phyloP scores from a whole-genome alignment of 2,888 invertebrate species.

The Amiota minor region DNA sequence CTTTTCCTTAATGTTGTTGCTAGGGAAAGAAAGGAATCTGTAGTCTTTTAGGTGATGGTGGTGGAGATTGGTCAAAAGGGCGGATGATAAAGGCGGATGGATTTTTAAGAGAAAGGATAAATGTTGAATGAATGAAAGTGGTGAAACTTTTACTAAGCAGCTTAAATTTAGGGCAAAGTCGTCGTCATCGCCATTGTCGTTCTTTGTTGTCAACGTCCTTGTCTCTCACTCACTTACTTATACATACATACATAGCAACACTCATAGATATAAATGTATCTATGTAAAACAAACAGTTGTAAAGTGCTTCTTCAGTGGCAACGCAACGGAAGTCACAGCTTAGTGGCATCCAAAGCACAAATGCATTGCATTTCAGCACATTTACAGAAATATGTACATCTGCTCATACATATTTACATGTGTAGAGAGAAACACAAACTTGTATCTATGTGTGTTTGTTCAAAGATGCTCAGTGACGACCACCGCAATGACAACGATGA shows the following conservation, averaged over 20 bases:
- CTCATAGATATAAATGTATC: not conserved
- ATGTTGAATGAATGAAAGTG: too few relatives aligned
- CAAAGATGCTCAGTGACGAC: slow-evolving; percentile 7
- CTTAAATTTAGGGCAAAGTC: slow-evolving; percentile 26
- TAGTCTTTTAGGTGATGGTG: too few relatives aligned
- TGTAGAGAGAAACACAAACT: not conserved
- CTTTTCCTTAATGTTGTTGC: too few relatives aligned
- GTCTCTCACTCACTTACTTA: not conserved
- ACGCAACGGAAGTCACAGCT: slow-evolving; percentile 27
- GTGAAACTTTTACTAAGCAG: slow-evolving; percentile 16
- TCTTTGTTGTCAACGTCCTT: not conserved
- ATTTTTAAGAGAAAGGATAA: too few relatives aligned
- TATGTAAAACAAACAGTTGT: slow-evolving; percentile 12
- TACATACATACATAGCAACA: not conserved
- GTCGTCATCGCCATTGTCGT: not conserved
- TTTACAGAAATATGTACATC: not conserved
- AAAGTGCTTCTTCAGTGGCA: slow-evolving; percentile 15
- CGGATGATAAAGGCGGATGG: too few relatives aligned
- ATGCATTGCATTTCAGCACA: not conserved
- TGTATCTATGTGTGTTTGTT: slow-evolving; percentile 9
- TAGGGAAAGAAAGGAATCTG: too few relatives aligned
- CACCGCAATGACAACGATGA: slow-evolving; percentile 9
- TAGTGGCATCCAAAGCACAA: not conserved
- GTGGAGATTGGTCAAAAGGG: too few relatives aligned
- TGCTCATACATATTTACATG: not conserved